These are phyloP conservation scores for Mycteria americana DNA, from an alignment of 2,797 vertebrate genomes.

Conservation along the genomic window DNA sequence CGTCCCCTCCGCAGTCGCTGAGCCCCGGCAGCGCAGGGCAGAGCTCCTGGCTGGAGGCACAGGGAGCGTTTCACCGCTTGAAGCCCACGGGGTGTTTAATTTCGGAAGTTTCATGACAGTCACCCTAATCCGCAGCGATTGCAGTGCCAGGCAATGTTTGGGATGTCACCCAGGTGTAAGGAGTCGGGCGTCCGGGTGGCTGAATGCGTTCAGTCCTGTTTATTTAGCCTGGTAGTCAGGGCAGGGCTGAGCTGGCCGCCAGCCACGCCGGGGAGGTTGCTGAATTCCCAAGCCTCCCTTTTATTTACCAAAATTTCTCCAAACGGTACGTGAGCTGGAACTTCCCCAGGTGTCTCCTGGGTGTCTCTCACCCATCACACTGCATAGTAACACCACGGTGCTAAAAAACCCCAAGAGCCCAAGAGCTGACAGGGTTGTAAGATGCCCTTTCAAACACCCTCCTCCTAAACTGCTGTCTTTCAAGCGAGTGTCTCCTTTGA, in stretches of 20 bases:
- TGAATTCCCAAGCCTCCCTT: neutral
- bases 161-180: neutral
- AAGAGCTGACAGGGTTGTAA: neutral
- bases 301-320: neutral
- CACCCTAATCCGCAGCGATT: rapidly evolving
- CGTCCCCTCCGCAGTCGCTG: rapidly evolving
- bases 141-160: neutral
- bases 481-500: rapidly evolving
- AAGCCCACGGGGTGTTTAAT: neutral
- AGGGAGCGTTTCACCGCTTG: neutral
- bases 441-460: neutral
- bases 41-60: neutral
- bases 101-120: neutral
- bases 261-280: neutral
- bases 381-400: rapidly evolving
- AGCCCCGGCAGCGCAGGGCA: rapidly evolving
- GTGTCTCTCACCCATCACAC: neutral
- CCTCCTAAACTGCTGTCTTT: neutral
- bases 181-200: neutral
- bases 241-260: neutral
- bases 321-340: rapidly evolving
- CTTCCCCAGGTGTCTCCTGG: neutral
- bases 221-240: neutral
- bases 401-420: neutral
- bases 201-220: neutral